Percentiles rank a stretch among this genome's conserved stretches.
These are phyloP conservation scores for Tachyglossus aculeatus DNA, from an alignment of 2,797 vertebrate genomes.

Conservation along the genomic window DNA sequence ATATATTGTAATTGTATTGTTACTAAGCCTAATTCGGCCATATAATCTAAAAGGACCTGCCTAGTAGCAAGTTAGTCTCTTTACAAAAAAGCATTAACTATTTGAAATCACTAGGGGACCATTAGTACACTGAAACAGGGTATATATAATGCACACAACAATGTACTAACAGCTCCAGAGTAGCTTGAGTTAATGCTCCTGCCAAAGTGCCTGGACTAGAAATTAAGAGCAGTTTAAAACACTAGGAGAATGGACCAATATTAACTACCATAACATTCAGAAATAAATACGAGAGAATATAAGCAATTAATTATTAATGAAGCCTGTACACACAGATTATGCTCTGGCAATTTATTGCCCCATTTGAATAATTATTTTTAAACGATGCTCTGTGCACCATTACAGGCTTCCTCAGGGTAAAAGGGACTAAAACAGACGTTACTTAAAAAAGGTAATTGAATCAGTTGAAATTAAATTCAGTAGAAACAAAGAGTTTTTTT, in stretches of 20 bases:
- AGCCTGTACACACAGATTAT: background rate
- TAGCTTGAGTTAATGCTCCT: no score
- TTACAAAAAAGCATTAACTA: no score
- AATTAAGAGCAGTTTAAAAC: no score
- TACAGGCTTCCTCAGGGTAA: constrained; percentile 17
- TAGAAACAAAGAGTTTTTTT: constrained; percentile 41
- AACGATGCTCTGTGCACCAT: constrained; percentile 10
- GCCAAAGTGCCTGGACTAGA: no score
- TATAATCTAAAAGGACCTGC: no score
- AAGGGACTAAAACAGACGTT: constrained; percentile 10
- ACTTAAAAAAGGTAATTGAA: constrained; percentile 8
- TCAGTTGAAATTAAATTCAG: background rate
- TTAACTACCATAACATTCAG: fast-evolving
- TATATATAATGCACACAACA: no score
- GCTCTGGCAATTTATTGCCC: background rate
- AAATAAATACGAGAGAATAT: constrained; percentile 7
- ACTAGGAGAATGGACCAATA: no score
- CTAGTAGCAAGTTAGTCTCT: no score
- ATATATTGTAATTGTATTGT: background rate
- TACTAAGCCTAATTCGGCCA: no score
- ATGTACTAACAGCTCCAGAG: no score
- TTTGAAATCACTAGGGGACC: no score
- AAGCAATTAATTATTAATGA: constrained; percentile 15
- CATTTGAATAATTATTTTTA: constrained; percentile 33
- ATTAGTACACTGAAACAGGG: no score